phyloP scores from a whole-genome alignment of 2,888 invertebrate species.

The Cremastobaeus sp. region DNA sequence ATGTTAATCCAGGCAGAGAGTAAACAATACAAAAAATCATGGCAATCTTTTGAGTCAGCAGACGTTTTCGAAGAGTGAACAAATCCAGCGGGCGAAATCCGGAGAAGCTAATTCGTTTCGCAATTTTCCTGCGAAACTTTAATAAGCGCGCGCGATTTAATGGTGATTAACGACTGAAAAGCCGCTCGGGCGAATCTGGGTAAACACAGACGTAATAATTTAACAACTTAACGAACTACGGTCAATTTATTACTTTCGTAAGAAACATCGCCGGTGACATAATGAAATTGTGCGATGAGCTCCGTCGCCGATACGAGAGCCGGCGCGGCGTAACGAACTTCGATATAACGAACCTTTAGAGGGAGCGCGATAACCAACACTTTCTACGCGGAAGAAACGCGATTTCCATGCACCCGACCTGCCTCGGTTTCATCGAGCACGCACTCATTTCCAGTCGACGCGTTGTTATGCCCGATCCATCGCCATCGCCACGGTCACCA shows the following conservation, averaged over 20 bases:
- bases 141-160: too few species aligned
- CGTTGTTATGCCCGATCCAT: constrained; percentile 21
- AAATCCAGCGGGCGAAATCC: too few species aligned
- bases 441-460: not conserved
- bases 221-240: constrained; percentile 5
- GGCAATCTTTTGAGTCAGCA: too few species aligned
- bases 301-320: constrained; percentile 4
- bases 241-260: constrained; percentile 27
- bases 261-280: constrained; percentile 29
- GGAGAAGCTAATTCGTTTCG: too few species aligned
- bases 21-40: too few species aligned
- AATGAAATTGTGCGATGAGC: constrained; percentile 43
- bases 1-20: too few species aligned
- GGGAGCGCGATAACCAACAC: constrained; percentile 43
- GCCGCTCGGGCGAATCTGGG: constrained; percentile 4
- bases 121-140: too few species aligned
- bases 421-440: not conserved
- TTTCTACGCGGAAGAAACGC: constrained; percentile 56
- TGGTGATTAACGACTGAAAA: constrained; percentile 10
- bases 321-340: constrained; percentile 24
- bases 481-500: constrained; percentile 5
- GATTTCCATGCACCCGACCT: constrained; percentile 28
- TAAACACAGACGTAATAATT: constrained; percentile 24
- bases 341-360: constrained; percentile 27
- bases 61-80: too few species aligned